Base-by-base conservation (phyloP, 2,797 vertebrate genomes). In the Chrosomus eos region DNA sequence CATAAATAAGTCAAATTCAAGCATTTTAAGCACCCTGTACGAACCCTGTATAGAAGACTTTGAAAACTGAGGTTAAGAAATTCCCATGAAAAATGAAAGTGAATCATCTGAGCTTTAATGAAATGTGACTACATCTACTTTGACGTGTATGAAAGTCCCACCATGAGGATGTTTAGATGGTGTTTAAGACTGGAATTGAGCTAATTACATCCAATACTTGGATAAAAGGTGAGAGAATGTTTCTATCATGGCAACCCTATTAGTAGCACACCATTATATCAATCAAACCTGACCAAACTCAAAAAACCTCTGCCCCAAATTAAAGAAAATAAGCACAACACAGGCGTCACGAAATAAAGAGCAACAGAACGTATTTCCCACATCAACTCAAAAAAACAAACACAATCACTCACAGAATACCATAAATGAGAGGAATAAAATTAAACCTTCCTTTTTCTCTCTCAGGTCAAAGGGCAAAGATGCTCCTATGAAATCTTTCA, bases 221-320 rank as follows among this genome's bases (percentile, higher is more conserved):
- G 21, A 36, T n/a, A n/a, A 36, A 87, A 81, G 31, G 21, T 45
- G 45, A 58, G 38, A 77, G 64, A 53, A 75, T 62, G 16, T n/a
- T 83, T 94, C 93, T 96, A 98, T 97, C 95, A 93, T 98, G 97
- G 97, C 97, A 99, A 98, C 97, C 97, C 97, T 97, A 97, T 95
- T 95, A 92, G 94, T 95, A 95, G 95, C 97, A 97, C 96, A 95
- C 95, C 96, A 97, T 97, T 96, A 97, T 96, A 90, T 53, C 90
- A 92, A 89, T 93, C 89, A 89, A 92, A 92, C 88, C 90, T 93
- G 94, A 83, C 95, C 95, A 96, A 94, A 95, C 95, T 95, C 95
- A 94, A 93, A 64, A 96, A 93, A 91, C 85, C 91, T 88, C 85
- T 72, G 82, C 71, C 82, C 81, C 89, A 88, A 86, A 88, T 85